Evolutionary conservation across 2,113 vertebrate species (phyloP).

Genomic region (Oxyruncus cristatus): DNA sequence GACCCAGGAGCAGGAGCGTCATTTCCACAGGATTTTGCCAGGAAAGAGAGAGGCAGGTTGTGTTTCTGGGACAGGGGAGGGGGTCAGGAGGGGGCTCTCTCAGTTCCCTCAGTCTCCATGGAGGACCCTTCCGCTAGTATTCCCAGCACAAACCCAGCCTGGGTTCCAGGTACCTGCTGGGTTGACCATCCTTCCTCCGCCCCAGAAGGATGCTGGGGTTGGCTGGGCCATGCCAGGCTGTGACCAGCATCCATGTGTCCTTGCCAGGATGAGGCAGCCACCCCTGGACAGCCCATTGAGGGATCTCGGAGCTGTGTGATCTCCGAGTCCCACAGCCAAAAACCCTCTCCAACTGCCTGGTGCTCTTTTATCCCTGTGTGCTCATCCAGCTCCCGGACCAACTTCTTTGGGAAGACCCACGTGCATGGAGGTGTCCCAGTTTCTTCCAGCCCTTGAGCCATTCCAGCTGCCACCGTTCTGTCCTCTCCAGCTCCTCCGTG

Average conservation of each 20-base stretch:
- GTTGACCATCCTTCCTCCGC: background rate
- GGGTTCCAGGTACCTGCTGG: background rate
- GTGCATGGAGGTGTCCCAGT: constrained; percentile 15
- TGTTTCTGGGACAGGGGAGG: background rate
- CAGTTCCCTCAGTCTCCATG: background rate
- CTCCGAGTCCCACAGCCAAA: rapidly evolving
- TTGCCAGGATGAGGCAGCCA: background rate
- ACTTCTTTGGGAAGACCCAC: background rate
- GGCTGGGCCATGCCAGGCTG: background rate
- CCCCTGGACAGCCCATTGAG: background rate
- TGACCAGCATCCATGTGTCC: background rate
- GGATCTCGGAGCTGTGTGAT: background rate
- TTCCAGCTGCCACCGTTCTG: background rate
- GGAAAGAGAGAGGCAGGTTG: background rate
- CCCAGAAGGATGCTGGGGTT: background rate
- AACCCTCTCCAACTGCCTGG: background rate
- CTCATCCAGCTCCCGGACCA: background rate
- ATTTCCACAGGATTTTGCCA: background rate
- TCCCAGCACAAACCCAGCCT: background rate
- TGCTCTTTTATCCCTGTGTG: background rate
- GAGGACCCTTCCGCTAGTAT: background rate
- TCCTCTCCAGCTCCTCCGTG: constrained; percentile 17
- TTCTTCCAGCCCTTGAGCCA: constrained; percentile 46
- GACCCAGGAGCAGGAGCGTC: background rate
- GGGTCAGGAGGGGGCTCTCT: background rate